Conservation (phyloP, 30 jellyfish, hydroid and myxozoan species). For the Turritopsis dohrnii region DNA sequence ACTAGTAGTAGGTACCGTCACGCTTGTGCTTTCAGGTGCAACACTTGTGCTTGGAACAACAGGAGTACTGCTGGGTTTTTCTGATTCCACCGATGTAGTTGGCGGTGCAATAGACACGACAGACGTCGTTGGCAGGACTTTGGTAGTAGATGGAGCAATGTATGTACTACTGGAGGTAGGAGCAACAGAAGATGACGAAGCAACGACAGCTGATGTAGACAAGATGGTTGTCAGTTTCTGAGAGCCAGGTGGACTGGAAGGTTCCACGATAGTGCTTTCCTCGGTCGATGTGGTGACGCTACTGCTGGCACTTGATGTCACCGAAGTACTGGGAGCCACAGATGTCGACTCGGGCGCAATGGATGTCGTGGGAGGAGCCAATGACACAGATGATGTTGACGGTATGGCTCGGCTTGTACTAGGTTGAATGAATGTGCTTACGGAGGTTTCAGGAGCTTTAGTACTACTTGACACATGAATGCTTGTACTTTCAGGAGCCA, state of each 20-base stretch:
- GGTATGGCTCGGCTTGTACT: not conserved
- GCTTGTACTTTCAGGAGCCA: not conserved
- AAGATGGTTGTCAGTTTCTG: not conserved
- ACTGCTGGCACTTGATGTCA: conserved; percentile 10
- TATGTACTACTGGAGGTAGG: not conserved
- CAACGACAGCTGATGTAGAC: not conserved
- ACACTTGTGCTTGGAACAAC: not conserved
- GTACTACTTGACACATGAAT: not conserved
- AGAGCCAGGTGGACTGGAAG: not conserved
- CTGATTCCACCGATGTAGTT: not conserved
- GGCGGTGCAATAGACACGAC: not conserved
- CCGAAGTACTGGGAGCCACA: conserved; percentile 17
- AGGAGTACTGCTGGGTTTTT: not conserved
- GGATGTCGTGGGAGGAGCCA: conserved; percentile 9
- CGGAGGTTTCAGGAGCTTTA: not conserved
- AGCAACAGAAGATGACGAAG: not conserved
- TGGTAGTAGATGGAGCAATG: not conserved
- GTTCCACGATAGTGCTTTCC: not conserved
- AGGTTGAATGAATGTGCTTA: not conserved
- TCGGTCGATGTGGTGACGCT: not conserved
- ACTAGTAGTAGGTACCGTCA: conserved; percentile 16
- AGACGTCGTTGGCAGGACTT: not conserved
- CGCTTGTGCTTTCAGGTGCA: not conserved
- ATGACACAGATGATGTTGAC: conserved; percentile 3
- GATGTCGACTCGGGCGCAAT: conserved; percentile 34